Evolutionary conservation across 2,888 invertebrate genomes (phyloP), one percentile per base, ranked within the genome.

Genomic region (Corbicula japonica): DNA sequence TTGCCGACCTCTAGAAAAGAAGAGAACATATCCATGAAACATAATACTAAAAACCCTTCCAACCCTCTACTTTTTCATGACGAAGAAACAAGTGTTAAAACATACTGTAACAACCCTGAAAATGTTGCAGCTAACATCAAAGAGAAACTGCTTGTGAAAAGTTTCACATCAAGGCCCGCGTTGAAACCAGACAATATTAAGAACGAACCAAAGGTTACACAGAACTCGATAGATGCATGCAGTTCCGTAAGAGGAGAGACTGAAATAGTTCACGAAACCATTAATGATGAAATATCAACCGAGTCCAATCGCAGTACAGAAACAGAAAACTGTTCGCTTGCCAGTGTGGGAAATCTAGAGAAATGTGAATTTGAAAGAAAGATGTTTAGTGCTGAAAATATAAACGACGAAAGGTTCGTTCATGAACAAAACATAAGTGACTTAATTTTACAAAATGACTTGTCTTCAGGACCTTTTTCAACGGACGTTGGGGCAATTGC

Each of bases 251-350:
- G 18, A 8, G 41, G 10, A 12, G 41, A 38, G 10, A 38, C 15
- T 38, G 41, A 38, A 38, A 8, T 12, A 38, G 41, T 12, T 38
- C 41, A 8, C 15, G 41, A 38, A 12, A 18, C 41, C 41, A 38
- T 12, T 15, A 38, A 12, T 38, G 41, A 38, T 12, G 18, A 38
- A 38, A 12, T 38, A 12, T 8, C 15, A 38, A 38, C 38, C 2
- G 15, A n/a, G 5, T 65, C 63, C 6, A 50, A 28, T 32, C 10
- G 30, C 15, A 54, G 54, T 21, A 54, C 66, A 38, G 54, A 41
- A 12, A 50, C 65, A 18, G 50, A 65, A 50, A 65, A 65, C 10
- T 41, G 23, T 50, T 4, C 3, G 5, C 50, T 4, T 50, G 23
- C 2, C 3, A 6, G 6, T 54, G 54, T 32, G 12, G 30, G 3